Base-by-base conservation (phyloP, 1,140 invertebrate species). In the Mylabris phalerata region DNA sequence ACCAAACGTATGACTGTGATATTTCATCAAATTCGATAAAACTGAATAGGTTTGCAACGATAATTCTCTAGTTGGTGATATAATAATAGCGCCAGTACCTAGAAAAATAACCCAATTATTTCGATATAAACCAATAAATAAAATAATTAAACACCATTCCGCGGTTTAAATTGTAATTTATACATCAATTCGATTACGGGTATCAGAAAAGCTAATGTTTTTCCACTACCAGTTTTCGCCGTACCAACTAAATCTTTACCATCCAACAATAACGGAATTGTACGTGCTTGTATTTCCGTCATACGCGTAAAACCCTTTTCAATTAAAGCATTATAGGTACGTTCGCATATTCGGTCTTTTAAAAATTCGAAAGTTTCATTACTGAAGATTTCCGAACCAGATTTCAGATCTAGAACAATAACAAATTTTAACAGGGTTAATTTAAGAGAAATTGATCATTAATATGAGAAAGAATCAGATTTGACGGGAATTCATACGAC, bases 41-140 rank as follows among this genome's bases (percentile, higher is more conserved):
- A 98, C 93, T 49, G 92, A 93, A 82, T 94, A 98, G 0, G 92
- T 98, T 77, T 98, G 96, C 92, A 98, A 96, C 3, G 93, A 89
- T 62, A 98, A 80, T 76, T 98, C 96, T 69, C 96, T 77, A 10
- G 96, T 98, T 5, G 96, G 96, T 1, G 94, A 97, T 57, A 98
- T 89, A 43, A 98, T 88, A 41, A 98, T 88, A 32, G 88, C 89
- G 46, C 95, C 95, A 67, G 95, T 96, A 45, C 92, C 54, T 55
- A 27, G 3, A 52, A 26, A 6, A 4, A 48, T 27, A n/a, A 48
- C 2, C 19, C 19, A 26, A 48, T 13, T 6, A 19, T 11, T 19
- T 4, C 6, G 1, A 19, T 11, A 11, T 10, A 27, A 11, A 11
- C 19, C 10, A 11, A 19, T 4, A 48, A 5, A 11, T 11, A 19